Evolutionary conservation across 2,888 invertebrate genomes (phyloP).

Genomic region (Leucophenga maculata): DNA sequence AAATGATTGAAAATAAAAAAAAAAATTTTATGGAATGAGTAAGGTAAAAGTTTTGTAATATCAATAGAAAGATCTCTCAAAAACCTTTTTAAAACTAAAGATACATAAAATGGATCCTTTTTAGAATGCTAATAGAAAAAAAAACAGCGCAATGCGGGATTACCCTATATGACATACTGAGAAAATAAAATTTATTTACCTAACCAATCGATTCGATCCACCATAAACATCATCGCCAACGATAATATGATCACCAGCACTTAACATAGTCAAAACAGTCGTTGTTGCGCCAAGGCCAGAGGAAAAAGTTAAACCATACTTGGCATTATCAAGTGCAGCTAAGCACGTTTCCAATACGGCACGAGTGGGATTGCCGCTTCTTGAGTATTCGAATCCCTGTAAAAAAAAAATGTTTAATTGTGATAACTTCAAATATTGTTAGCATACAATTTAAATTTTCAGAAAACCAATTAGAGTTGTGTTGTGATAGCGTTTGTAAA

Average conservation of each 20-base stretch:
- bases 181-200: constrained; percentile 67
- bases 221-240: constrained; percentile 96
- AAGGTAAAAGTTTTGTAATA: no score
- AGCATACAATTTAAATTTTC: neutral
- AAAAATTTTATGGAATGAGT: no score
- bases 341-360: constrained; percentile 90
- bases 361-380: constrained; percentile 95
- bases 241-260: constrained; percentile 90
- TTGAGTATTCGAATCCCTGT: constrained; percentile 91
- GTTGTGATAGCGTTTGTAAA: no score
- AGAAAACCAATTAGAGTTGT: no score
- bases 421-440: constrained; percentile 30
- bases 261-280: constrained; percentile 82
- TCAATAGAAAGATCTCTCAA: no score
- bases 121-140: no score
- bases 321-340: constrained; percentile 91
- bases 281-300: constrained; percentile 93
- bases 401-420: constrained; percentile 12
- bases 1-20: no score
- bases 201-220: constrained; percentile 87
- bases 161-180: no score
- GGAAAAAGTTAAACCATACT: constrained; percentile 86
- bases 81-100: no score
- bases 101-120: no score
- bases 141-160: no score